Percentiles rank a stretch among this genome's conserved stretches.
Conservation (phyloP, 2,797 vertebrate species). For the Melopsittacus undulatus region DNA sequence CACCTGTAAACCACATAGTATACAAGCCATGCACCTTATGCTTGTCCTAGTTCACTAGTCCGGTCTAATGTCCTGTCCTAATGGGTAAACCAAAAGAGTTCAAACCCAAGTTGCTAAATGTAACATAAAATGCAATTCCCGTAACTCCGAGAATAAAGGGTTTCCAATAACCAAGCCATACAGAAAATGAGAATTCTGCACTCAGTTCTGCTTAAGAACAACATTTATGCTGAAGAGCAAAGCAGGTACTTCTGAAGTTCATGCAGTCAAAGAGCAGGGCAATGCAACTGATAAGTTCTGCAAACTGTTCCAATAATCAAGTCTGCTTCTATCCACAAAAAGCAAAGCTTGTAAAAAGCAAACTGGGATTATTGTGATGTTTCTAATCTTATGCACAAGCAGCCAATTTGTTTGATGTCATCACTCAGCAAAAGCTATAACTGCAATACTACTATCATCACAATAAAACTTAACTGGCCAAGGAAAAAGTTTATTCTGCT, state of each 20-base stretch:
- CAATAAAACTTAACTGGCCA: neutral
- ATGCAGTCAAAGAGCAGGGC: neutral
- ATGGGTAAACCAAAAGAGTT: neutral
- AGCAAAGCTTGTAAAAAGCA: neutral
- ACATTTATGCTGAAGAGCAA: neutral
- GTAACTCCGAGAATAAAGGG: neutral
- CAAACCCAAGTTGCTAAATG: neutral
- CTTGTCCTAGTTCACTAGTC: neutral
- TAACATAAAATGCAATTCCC: neutral
- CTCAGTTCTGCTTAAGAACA: neutral
- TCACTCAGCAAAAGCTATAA: neutral
- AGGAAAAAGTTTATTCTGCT: neutral
- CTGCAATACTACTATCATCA: neutral
- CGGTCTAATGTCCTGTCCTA: neutral
- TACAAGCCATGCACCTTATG: neutral
- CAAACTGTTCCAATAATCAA: neutral
- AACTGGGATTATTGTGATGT: neutral
- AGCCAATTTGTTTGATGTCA: neutral
- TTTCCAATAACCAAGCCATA: neutral
- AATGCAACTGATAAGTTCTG: neutral
- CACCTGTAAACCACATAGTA: slow-evolving; percentile 29
- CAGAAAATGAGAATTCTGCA: neutral
- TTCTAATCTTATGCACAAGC: neutral
- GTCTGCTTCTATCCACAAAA: neutral
- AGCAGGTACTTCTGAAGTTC: neutral